Percentiles rank a stretch among this genome's conserved stretches.
Evolutionary conservation across 2,113 vertebrate species (phyloP).

Genomic region (Atrichornis clamosus): DNA sequence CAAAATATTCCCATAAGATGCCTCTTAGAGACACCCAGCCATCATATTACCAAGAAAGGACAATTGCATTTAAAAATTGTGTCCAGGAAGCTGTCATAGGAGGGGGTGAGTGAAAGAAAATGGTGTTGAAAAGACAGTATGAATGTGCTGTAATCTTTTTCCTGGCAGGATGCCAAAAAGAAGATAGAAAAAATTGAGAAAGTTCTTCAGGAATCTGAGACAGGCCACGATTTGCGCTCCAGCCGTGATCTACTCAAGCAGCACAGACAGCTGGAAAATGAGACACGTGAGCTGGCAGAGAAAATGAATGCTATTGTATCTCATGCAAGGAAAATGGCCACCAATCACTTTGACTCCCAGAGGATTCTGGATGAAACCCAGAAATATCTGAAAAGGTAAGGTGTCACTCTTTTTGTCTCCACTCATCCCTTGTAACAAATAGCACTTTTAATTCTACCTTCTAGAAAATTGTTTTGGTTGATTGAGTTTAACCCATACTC

Average conservation of each 20-base stretch:
- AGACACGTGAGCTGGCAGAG: slow-evolving; percentile 79
- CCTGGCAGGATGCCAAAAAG: slow-evolving; percentile 78
- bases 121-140: not conserved
- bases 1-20: not conserved
- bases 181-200: slow-evolving; percentile 85
- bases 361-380: slow-evolving; percentile 81
- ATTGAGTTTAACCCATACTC: not conserved
- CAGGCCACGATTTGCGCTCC: slow-evolving; percentile 79
- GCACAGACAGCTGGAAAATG: slow-evolving; percentile 80
- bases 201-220: slow-evolving; percentile 75
- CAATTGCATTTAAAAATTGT: not conserved
- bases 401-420: not conserved
- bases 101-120: not conserved
- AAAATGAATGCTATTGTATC: slow-evolving; percentile 83
- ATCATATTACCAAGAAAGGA: not conserved
- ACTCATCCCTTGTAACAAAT: not conserved
- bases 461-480: not conserved
- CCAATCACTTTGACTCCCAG: slow-evolving; percentile 82
- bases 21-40: not conserved
- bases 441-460: not conserved
- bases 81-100: not conserved
- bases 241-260: slow-evolving; percentile 80
- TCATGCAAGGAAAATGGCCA: slow-evolving; percentile 75
- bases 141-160: not conserved
- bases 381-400: slow-evolving; percentile 79